Evolutionary conservation across 2,113 vertebrate genomes (phyloP), one percentile per base, ranked within the genome.

Genomic region (Peromyscus californicus): DNA sequence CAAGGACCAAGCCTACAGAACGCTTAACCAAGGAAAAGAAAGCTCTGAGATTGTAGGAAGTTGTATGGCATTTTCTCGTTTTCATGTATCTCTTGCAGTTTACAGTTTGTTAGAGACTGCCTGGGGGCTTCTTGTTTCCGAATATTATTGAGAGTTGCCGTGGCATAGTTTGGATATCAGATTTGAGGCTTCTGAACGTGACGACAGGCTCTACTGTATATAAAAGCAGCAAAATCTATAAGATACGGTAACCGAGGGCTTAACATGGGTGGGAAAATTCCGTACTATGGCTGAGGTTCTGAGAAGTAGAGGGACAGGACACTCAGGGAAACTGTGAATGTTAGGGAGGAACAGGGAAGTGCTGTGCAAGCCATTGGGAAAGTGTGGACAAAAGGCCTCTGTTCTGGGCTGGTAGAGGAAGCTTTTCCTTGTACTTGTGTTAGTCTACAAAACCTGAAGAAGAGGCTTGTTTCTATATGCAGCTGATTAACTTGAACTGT

Each of bases 221-320:
- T 39, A 7, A 63, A n/a, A 63, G 39, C 57, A 51, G 11, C 42
- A 75, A 16, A 74, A 13, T 48, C 26, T 51, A 4, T 17, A 74
- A 22, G 69, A 21, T 13, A 21, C 0, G 5, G 19, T 4, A 17
- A 1, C 9, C 12, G 5, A 7, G 7, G 7, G 36, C 51, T 16
- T 4, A 33, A 39, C 2, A 31, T 31, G 26, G 24, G 5, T 21
- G 57, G 76, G 65, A 31, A 36, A 29, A 21, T 57, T 89, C 1
- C 16, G 15, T 1, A 22, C 15, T 54, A 19, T 57, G 24, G 10
- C 51, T 72, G 26, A 70, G 48, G 1, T 16, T 59, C 31, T 45
- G 39, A 39, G 45, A 87, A 31, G 42, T 51, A 31, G 10, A 45
- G 12, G 9, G 42, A 67, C 26, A 36, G 19, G 19, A 57, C 31